phyloP scores from a whole-genome alignment of 2,888 invertebrate species.

The Drosophila subsilvestris region DNA sequence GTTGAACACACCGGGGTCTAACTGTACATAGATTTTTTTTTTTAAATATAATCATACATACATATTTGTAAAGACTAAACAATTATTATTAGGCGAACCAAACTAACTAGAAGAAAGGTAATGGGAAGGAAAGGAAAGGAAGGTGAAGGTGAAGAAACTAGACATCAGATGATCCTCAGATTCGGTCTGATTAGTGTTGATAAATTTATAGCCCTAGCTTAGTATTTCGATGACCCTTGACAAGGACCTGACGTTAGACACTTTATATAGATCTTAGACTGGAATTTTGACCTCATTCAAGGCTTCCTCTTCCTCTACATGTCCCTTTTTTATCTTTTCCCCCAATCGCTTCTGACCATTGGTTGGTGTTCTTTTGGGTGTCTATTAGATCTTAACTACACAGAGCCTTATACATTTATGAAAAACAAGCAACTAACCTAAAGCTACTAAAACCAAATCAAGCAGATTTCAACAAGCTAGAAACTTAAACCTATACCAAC shows the following conservation, averaged over 20 bases:
- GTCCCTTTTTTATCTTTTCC: background rate
- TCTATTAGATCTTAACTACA: constrained; percentile 40
- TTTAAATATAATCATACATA: constrained; percentile 9
- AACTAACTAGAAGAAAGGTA: background rate
- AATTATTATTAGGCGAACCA: background rate
- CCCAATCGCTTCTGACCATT: constrained; percentile 19
- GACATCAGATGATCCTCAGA: background rate
- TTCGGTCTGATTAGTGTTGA: background rate
- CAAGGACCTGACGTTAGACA: background rate
- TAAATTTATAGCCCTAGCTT: background rate
- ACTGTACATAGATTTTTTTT: constrained; percentile 39
- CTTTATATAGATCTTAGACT: constrained; percentile 23
- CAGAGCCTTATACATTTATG: constrained; percentile 71
- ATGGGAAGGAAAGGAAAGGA: too few species aligned
- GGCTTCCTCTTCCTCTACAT: background rate
- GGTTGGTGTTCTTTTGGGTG: background rate
- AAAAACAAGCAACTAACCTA: constrained; percentile 50
- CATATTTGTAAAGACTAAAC: background rate
- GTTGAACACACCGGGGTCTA: constrained; percentile 22
- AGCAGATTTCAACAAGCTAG: constrained; percentile 34
- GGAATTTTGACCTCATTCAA: background rate
- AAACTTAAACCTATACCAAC: constrained; percentile 20
- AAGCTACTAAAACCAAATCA: constrained; percentile 36
- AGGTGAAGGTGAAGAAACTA: background rate
- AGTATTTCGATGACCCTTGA: background rate